These are phyloP conservation scores for Plagiodera versicolora DNA, from an alignment of 2,888 invertebrate genomes.

Conservation along the genomic window DNA sequence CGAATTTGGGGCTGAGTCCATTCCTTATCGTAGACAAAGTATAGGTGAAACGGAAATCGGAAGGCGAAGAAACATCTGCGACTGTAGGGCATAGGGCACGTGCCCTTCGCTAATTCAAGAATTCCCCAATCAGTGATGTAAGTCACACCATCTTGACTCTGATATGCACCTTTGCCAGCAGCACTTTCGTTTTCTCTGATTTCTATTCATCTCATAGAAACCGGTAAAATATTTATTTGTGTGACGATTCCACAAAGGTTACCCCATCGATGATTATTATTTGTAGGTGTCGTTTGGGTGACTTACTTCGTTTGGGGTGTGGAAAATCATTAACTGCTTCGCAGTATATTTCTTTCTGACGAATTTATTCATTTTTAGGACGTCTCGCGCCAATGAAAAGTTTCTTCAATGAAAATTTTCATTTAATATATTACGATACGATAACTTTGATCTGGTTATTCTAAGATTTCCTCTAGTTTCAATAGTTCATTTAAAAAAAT, in stretches of 20 bases:
- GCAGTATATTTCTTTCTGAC: too few species aligned
- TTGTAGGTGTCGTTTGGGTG: background rate
- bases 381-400: too few species aligned
- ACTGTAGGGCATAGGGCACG: constrained; percentile 22
- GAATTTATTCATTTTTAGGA: too few species aligned
- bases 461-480: too few species aligned
- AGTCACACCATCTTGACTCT: constrained; percentile 15
- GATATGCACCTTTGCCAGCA: constrained; percentile 6
- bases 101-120: constrained; percentile 19
- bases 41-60: constrained; percentile 15
- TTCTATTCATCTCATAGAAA: background rate
- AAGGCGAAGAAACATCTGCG: constrained; percentile 23
- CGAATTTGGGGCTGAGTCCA: background rate
- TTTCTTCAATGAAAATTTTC: too few species aligned
- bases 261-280: background rate
- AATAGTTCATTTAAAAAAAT: too few species aligned
- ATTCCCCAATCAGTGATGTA: constrained; percentile 12
- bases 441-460: too few species aligned
- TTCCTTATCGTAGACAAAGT: constrained; percentile 1
- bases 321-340: too few species aligned
- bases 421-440: too few species aligned
- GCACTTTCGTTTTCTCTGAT: constrained; percentile 11
- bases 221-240: background rate
- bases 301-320: too few species aligned
- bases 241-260: background rate